phyloP scores from a whole-genome alignment of 2,113 vertebrate species.

The Zingel zingel region DNA sequence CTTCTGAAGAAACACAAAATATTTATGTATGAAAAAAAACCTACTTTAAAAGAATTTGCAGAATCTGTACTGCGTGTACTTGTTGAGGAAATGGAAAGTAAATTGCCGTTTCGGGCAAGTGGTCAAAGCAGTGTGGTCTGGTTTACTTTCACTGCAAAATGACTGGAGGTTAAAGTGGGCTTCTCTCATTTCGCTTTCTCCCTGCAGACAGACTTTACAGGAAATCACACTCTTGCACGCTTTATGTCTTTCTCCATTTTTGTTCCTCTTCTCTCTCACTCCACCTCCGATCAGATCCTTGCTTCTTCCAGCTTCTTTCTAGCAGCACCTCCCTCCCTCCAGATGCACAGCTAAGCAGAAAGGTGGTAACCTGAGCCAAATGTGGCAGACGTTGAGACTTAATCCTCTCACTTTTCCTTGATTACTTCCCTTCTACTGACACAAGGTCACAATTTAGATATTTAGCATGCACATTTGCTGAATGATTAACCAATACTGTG shows the following conservation, averaged over 20 bases:
- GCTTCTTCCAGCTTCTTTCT: conserved; percentile 16
- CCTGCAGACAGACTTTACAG: conserved; percentile 24
- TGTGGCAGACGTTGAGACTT: conserved; percentile 56
- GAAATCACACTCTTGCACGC: conserved; percentile 22
- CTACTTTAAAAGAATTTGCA: not conserved
- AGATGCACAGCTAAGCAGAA: conserved; percentile 49
- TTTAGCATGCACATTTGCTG: not conserved
- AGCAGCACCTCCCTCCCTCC: conserved; percentile 24
- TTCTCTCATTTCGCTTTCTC: conserved; percentile 43
- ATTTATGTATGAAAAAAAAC: not conserved
- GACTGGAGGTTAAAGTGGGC: conserved; percentile 18
- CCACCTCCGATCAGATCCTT: conserved; percentile 7
- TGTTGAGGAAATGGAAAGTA: conserved; percentile 40
- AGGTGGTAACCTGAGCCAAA: conserved; percentile 65
- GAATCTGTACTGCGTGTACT: conserved; percentile 7
- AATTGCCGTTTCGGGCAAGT: conserved; percentile 32
- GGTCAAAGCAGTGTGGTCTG: conserved; percentile 26
- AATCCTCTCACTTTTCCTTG: conserved; percentile 46
- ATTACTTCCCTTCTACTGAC: conserved; percentile 13
- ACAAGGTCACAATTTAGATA: conserved; percentile 24
- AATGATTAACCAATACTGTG: conserved; percentile 3
- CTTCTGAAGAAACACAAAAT: not conserved
- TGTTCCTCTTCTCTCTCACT: conserved; percentile 1
- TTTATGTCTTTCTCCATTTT: conserved; percentile 10
- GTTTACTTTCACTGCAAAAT: conserved; percentile 37